Evolutionary conservation across 2,797 vertebrate genomes (phyloP).

Genomic region (Dendrocincla tyrannina): DNA sequence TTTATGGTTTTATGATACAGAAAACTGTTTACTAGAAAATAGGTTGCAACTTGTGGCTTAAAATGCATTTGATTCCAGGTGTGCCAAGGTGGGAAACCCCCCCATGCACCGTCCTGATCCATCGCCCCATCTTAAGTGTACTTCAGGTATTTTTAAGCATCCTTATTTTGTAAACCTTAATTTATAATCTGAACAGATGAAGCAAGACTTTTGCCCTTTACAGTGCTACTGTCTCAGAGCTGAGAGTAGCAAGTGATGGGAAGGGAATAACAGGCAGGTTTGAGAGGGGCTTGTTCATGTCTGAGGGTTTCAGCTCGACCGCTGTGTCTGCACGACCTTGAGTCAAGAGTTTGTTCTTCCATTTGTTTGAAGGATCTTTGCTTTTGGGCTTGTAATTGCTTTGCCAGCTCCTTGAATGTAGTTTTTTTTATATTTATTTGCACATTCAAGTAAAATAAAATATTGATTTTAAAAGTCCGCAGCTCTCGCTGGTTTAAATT

Average conservation of each 20-base stretch:
- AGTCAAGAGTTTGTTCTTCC: slow-evolving; percentile 53
- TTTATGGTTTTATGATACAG: slow-evolving; percentile 35
- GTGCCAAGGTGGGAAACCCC: neutral
- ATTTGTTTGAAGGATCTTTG: slow-evolving; percentile 68
- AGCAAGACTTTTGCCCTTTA: neutral
- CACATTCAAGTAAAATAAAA: slow-evolving; percentile 81
- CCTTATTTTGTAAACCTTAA: slow-evolving; percentile 68
- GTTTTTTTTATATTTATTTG: slow-evolving; percentile 83
- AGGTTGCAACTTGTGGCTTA: slow-evolving; percentile 65
- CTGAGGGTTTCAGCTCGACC: neutral
- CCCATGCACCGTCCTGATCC: neutral
- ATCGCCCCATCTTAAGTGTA: slow-evolving; percentile 33
- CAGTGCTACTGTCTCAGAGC: neutral
- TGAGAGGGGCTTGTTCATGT: slow-evolving; percentile 13
- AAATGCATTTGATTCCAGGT: slow-evolving; percentile 1
- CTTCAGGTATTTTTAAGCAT: slow-evolving; percentile 53
- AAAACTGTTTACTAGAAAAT: slow-evolving; percentile 37
- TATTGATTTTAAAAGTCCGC: slow-evolving; percentile 61
- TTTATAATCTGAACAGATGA: slow-evolving; percentile 22
- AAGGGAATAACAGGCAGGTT: neutral
- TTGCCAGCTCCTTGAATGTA: slow-evolving; percentile 81
- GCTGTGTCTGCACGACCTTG: neutral
- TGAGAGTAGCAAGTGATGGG: neutral
- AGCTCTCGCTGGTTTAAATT: neutral
- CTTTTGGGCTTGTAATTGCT: slow-evolving; percentile 72